Conservation (phyloP, 2,797 vertebrate species). For the Rhincodon typus region DNA sequence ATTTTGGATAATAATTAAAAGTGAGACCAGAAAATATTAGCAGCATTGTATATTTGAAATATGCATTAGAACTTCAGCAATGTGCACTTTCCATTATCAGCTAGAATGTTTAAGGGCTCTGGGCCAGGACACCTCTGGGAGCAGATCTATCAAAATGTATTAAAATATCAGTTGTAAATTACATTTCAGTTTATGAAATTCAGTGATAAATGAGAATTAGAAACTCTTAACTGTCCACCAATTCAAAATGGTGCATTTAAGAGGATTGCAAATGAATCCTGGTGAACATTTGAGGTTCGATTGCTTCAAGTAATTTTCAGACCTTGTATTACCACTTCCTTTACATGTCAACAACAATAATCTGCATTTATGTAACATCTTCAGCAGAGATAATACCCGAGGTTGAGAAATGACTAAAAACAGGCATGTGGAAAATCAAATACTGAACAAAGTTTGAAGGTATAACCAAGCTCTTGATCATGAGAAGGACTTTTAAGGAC, state of each 20-base stretch:
- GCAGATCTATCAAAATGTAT: neutral
- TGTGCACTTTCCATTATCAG: no score
- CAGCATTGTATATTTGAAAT: neutral
- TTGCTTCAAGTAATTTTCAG: neutral
- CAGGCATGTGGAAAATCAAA: no score
- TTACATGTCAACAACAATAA: no score
- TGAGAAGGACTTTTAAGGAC: no score
- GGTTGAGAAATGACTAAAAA: no score
- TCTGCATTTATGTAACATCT: no score
- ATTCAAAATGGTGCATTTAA: neutral
- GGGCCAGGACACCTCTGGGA: neutral
- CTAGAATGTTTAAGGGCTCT: neutral
- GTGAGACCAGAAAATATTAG: neutral
- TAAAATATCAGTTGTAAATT: neutral
- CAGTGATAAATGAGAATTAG: neutral
- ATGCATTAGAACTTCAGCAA: no score
- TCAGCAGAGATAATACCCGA: no score
- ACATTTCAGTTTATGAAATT: neutral
- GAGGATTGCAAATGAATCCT: neutral
- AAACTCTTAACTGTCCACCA: neutral
- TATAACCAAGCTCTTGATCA: no score
- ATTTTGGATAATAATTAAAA: neutral
- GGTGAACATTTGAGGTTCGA: neutral
- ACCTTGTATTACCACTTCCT: no score
- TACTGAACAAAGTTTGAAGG: no score